phyloP scores from a whole-genome alignment of 1,140 invertebrate species.

The Holotrichia oblita region DNA sequence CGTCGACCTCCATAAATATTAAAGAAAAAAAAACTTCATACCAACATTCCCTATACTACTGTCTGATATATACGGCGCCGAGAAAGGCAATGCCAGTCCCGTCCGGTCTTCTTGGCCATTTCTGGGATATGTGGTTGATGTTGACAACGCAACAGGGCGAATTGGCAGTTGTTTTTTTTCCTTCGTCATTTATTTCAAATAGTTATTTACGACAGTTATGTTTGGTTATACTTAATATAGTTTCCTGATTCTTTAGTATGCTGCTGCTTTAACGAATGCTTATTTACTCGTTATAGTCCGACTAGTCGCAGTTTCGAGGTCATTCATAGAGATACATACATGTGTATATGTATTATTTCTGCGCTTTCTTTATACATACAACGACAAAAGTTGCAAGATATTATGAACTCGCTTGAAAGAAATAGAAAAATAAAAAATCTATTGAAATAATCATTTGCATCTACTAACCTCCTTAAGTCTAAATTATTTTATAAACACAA shows the following conservation, averaged over 20 bases:
- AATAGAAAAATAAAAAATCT: background rate
- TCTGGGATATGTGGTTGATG: conserved; percentile 22
- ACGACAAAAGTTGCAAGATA: background rate
- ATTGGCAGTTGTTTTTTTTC: background rate
- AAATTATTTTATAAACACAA: too few relatives aligned
- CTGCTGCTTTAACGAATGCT: background rate
- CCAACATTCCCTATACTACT: conserved; percentile 24
- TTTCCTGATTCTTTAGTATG: conserved; percentile 16
- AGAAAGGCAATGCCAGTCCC: background rate
- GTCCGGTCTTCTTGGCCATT: conserved; percentile 25
- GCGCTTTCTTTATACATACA: background rate
- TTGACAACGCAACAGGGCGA: conserved; percentile 19
- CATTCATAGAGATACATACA: background rate
- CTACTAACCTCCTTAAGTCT: too few relatives aligned
- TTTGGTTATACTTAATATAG: background rate
- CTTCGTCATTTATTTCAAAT: conserved; percentile 25
- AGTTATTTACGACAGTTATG: conserved; percentile 28
- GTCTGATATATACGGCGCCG: conserved; percentile 14
- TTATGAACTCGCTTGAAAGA: background rate
- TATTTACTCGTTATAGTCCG: background rate
- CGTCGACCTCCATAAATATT: conserved; percentile 29
- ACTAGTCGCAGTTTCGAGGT: background rate
- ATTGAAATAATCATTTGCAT: too few relatives aligned
- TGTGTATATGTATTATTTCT: background rate
- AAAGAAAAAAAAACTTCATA: conserved; percentile 18